A percentile compares a stretch with the other conserved stretches of the same genome.
Conservation (phyloP, 2,888 invertebrate genomes). For the Sicus ferrugineus region DNA sequence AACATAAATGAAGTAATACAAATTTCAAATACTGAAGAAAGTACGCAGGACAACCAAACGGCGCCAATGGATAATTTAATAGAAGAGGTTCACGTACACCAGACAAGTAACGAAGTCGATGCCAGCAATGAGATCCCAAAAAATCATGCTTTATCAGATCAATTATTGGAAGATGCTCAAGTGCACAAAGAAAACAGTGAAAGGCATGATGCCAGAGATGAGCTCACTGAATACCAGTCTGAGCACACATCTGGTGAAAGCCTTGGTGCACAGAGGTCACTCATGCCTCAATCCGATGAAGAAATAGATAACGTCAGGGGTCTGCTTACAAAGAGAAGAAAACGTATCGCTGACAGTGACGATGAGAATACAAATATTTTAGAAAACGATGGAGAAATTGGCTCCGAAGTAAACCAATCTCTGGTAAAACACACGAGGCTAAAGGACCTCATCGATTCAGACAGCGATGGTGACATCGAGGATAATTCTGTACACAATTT, state of each 20-base stretch:
- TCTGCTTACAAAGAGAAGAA: constrained; percentile 23
- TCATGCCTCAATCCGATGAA: constrained; percentile 54
- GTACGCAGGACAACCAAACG: not conserved
- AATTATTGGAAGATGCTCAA: constrained; percentile 43
- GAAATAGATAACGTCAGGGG: constrained; percentile 40
- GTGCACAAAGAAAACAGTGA: constrained; percentile 38
- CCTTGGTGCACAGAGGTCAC: constrained; percentile 54
- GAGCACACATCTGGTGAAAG: too few relatives aligned
- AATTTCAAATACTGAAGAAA: not conserved
- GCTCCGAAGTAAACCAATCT: not conserved
- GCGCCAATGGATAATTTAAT: too few relatives aligned
- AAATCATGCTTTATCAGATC: not conserved
- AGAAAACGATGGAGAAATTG: not conserved
- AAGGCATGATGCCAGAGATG: constrained; percentile 40
- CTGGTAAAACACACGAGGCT: not conserved
- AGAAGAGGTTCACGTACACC: too few relatives aligned
- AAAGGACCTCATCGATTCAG: constrained; percentile 42
- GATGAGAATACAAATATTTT: constrained; percentile 20
- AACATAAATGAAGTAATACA: not conserved
- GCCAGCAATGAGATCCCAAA: not conserved
- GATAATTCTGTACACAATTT: constrained; percentile 7
- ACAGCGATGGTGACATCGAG: constrained; percentile 35
- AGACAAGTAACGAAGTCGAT: not conserved
- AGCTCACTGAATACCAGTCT: constrained; percentile 41
- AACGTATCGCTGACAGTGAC: constrained; percentile 45